Conservation (phyloP, 1,140 invertebrate genomes). For the Wiebesia pumilae region DNA sequence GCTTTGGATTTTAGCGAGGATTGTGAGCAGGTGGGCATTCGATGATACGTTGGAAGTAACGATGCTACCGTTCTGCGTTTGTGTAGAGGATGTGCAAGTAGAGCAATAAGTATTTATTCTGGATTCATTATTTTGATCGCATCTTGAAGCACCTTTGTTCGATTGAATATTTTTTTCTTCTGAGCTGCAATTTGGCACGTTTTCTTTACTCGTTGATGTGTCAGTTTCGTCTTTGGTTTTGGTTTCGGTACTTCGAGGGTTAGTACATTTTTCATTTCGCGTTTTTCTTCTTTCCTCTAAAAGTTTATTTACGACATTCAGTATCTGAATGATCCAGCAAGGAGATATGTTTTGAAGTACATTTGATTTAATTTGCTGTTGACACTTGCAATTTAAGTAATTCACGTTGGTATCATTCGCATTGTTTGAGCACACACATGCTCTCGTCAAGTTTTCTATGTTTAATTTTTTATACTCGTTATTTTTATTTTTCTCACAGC, state of each 20-base stretch:
- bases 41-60: not conserved
- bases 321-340: slow-evolving; percentile 3
- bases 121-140: too few relatives aligned
- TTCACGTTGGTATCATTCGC: not conserved
- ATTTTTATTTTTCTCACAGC: too few relatives aligned
- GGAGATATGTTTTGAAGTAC: not conserved
- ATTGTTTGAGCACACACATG: too few relatives aligned
- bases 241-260: not conserved
- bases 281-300: not conserved
- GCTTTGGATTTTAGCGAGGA: slow-evolving; percentile 28
- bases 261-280: not conserved
- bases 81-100: not conserved
- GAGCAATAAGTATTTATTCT: too few relatives aligned
- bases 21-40: slow-evolving; percentile 12
- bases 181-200: not conserved
- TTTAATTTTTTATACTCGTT: too few relatives aligned
- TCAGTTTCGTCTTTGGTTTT: not conserved
- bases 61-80: not conserved
- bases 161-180: too few relatives aligned
- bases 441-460: too few relatives aligned
- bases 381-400: not conserved
- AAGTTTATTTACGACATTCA: slow-evolving; percentile 35
- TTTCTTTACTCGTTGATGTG: not conserved
- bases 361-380: not conserved
- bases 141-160: too few relatives aligned